A percentile compares a stretch with the other conserved stretches of the same genome.
Conservation (phyloP, 2,888 invertebrate species). For the Autographa gamma region DNA sequence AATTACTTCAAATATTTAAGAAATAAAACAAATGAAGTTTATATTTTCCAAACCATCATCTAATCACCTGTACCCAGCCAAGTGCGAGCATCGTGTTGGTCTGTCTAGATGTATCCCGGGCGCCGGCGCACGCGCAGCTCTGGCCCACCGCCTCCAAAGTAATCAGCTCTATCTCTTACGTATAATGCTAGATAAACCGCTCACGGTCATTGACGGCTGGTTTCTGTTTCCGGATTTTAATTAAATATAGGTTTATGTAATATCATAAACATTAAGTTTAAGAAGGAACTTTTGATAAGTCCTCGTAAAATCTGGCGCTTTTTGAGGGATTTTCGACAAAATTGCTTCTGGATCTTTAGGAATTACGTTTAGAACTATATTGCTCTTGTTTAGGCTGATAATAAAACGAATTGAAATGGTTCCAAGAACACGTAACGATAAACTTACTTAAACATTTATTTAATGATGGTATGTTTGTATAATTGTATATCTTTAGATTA, state of each 20-base stretch:
- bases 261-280: background rate
- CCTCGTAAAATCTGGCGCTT: no score
- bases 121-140: conserved; percentile 38
- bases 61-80: background rate
- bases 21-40: no score
- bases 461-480: no score
- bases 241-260: background rate
- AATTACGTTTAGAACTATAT: no score
- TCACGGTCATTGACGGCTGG: conserved; percentile 13
- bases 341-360: no score
- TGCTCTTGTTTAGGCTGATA: no score
- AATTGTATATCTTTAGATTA: no score
- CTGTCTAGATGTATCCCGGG: conserved; percentile 24
- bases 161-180: conserved; percentile 40
- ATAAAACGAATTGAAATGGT: no score
- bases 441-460: no score
- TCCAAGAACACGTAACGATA: no score
- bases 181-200: conserved; percentile 27
- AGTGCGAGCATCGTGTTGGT: background rate
- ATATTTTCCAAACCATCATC: background rate
- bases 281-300: background rate
- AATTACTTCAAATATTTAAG: no score
- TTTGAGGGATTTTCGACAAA: no score
- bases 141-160: conserved; percentile 29
- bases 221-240: conserved; percentile 4